These are phyloP conservation scores for Sarcophaga rosellei DNA, from an alignment of 2,888 invertebrate genomes.

Conservation along the genomic window DNA sequence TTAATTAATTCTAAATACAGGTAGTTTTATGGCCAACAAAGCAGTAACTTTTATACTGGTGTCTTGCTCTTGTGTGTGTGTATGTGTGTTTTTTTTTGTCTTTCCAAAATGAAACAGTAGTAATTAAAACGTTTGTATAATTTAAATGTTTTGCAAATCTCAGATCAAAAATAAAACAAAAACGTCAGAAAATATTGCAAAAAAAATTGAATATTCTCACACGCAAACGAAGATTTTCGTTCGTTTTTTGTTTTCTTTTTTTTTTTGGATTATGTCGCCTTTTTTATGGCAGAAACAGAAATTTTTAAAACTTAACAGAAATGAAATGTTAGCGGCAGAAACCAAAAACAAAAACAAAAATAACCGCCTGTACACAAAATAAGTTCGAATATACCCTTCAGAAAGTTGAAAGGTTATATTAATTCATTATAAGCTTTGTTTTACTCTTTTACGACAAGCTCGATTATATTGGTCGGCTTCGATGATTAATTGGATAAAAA, in stretches of 20 bases:
- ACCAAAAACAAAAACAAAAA: background rate
- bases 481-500: too few species aligned
- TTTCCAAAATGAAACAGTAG: constrained; percentile 39
- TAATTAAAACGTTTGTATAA: constrained; percentile 61
- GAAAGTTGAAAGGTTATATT: too few species aligned
- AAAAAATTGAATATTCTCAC: constrained; percentile 17
- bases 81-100: background rate
- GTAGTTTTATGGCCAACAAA: constrained; percentile 51
- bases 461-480: too few species aligned
- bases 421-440: too few species aligned
- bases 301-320: constrained; percentile 18
- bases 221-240: constrained; percentile 23
- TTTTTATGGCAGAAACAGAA: too few species aligned
- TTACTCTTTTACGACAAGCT: too few species aligned
- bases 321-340: background rate
- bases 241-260: background rate
- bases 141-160: constrained; percentile 48
- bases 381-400: too few species aligned
- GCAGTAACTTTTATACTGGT: constrained; percentile 2
- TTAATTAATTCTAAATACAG: constrained; percentile 60
- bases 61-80: too few species aligned
- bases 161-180: constrained; percentile 33
- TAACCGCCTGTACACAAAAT: background rate
- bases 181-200: constrained; percentile 7
- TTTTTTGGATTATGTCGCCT: constrained; percentile 15